phyloP scores from a whole-genome alignment of 2,797 vertebrate species.

The Cygnus olor region DNA sequence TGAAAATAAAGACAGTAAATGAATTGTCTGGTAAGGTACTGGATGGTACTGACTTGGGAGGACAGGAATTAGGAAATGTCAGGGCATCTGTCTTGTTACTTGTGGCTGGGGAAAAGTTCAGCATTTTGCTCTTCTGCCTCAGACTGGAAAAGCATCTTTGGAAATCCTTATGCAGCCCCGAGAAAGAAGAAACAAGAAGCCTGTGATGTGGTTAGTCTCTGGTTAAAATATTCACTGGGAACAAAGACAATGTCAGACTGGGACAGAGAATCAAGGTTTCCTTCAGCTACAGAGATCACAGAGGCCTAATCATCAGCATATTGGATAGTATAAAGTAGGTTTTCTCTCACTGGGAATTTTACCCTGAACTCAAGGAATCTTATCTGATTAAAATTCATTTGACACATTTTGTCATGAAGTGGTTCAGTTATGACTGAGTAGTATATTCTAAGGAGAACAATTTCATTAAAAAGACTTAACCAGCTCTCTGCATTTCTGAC shows the following conservation, averaged over 20 bases:
- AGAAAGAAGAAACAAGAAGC: background rate
- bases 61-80: background rate
- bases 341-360: slow-evolving; percentile 35
- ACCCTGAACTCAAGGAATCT: background rate
- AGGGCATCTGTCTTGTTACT: background rate
- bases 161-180: background rate
- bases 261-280: background rate
- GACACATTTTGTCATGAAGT: background rate
- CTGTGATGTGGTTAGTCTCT: background rate
- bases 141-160: background rate
- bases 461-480: slow-evolving; percentile 4
- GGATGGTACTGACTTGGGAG: background rate
- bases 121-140: background rate
- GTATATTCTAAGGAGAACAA: slow-evolving; percentile 2
- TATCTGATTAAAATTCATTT: slow-evolving; percentile 3
- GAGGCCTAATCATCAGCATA: background rate
- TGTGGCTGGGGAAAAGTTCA: background rate
- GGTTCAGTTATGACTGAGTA: background rate
- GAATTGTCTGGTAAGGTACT: rapidly evolving
- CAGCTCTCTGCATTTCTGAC: background rate
- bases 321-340: background rate
- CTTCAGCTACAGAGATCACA: background rate
- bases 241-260: background rate
- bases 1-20: background rate
- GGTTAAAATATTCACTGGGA: background rate